Evolutionary conservation across 2,888 invertebrate species (phyloP), one percentile per base, ranked within the genome.

Genomic region (Tinea trinotella): DNA sequence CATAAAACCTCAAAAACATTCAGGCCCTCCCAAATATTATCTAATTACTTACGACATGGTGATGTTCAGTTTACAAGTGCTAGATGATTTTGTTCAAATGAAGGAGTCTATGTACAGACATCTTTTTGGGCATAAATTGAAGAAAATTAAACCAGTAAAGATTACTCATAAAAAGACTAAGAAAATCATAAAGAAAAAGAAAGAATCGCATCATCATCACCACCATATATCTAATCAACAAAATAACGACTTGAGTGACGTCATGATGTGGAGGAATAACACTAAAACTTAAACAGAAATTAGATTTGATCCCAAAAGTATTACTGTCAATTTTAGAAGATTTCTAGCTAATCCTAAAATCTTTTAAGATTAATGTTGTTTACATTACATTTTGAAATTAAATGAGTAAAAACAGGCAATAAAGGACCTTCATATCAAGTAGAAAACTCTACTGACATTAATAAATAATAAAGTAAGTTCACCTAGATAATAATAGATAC

Each of bases 1-100:
- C 58, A n/a, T 50, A n/a, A 24, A 24, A 54, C 49, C 3, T 36
- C 34, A 36, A 10, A n/a, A 19, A 9, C 17, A 36, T n/a, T 3
- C 22, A 17, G 67, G 64, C 52, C 70, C 73, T 24, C 79, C 84
- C 1, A 58, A 62, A 6, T 81, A 75, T 58, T 84, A 83, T 54
- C 66, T 65, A 6, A 54, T 71, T 17, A 66, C 74, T 7, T 80
- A 82, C 56, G 70, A 74, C 36, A 56, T 76, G 56, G 58, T 85
- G 3, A 68, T 77, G 64, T 67, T 72, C 57, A 70, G 67, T 35
- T 56, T 86, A 53, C 79, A 83, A 57, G 55, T 76, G 0, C 66
- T 84, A 1, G 77, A 84, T 56, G 76, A 75, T 15, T 59, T 81
- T 3, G 60, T 76, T 19, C 64, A 71, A 19, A 65, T 74, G 12